Evolutionary conservation across 1,140 invertebrate species (phyloP).

Genomic region (Glossosoma conforme): DNA sequence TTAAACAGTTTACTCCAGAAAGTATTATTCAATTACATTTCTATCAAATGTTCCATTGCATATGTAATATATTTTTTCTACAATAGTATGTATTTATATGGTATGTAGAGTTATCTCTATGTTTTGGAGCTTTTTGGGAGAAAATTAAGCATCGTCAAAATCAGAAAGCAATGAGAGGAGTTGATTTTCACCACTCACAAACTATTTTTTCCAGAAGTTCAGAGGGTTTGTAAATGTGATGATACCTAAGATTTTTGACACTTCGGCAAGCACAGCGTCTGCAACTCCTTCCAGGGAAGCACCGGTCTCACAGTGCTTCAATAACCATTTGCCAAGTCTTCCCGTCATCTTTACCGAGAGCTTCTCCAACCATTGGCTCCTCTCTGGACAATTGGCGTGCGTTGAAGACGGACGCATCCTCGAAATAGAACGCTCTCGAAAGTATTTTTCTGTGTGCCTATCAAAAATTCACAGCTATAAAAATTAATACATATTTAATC

Average conservation of each 20-base stretch:
- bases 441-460: conserved; percentile 48
- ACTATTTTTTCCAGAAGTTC: conserved; percentile 9
- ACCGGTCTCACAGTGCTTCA: conserved; percentile 22
- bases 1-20: no score
- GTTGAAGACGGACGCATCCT: conserved; percentile 33
- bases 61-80: no score
- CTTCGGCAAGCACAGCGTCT: no score
- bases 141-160: no score
- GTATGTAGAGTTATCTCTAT: no score
- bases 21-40: no score
- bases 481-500: not conserved
- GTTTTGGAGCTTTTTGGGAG: no score
- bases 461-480: not conserved
- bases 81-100: no score
- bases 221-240: conserved; percentile 13
- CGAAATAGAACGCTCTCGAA: conserved; percentile 36
- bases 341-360: conserved; percentile 47
- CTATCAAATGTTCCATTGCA: no score
- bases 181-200: not conserved
- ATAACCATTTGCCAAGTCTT: conserved; percentile 41
- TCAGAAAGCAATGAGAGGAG: no score
- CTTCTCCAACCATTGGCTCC: conserved; percentile 45
- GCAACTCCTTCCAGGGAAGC: no score
- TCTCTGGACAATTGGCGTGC: conserved; percentile 28
- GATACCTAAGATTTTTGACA: conserved; percentile 10